A percentile compares a stretch with the other conserved stretches of the same genome.
These are phyloP conservation scores for Stichopus chloronotus DNA, from an alignment of 35 echinoderm and acorn worm species.

Conservation along the genomic window DNA sequence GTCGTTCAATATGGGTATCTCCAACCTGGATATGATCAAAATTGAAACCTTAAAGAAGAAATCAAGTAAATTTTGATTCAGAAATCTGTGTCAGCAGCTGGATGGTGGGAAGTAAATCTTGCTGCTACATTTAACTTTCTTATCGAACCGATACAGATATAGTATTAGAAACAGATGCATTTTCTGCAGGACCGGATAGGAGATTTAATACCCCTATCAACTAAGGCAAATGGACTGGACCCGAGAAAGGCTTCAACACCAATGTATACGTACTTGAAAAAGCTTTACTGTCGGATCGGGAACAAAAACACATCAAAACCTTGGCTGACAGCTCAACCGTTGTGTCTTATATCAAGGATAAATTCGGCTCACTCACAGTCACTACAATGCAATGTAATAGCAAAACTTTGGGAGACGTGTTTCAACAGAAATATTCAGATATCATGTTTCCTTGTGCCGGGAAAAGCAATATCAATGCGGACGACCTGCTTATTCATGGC, in stretches of 20 bases:
- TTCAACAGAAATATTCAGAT: conserved; percentile 22
- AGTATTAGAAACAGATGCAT: conserved; percentile 50
- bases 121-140: not conserved
- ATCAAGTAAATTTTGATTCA: conserved; percentile 46
- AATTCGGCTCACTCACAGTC: conserved; percentile 27
- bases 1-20: conserved; percentile 31
- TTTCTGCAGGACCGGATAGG: conserved; percentile 2
- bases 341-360: conserved; percentile 59
- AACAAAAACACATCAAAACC: conserved; percentile 37
- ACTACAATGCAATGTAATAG: conserved; percentile 39
- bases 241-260: conserved; percentile 23
- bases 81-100: not conserved
- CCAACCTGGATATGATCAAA: conserved; percentile 36
- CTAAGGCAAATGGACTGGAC: conserved; percentile 32
- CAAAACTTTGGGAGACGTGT: conserved; percentile 57
- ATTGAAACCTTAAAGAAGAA: conserved; percentile 32
- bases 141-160: conserved; percentile 30
- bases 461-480: conserved; percentile 37
- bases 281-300: not conserved
- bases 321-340: conserved; percentile 45
- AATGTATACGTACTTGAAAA: conserved; percentile 39
- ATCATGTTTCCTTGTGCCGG: conserved; percentile 28
- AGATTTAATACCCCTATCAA: not conserved
- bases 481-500: not conserved
- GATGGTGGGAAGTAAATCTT: conserved; percentile 57